phyloP scores from a whole-genome alignment of 2,888 invertebrate genomes.

The Lochmaea crataegi region DNA sequence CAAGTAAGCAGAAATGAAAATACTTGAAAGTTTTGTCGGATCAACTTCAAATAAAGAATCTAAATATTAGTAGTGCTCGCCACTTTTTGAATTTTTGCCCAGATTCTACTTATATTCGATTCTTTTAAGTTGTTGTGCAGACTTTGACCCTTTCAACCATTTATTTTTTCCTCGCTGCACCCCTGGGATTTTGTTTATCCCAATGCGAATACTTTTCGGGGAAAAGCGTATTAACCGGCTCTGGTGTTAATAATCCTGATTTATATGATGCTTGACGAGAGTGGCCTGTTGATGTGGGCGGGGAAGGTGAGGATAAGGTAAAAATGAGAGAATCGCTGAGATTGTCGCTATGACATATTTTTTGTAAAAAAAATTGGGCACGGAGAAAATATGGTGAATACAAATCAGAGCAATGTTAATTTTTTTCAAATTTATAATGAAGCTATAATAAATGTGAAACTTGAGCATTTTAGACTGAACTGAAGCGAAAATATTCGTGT shows the following conservation, averaged over 20 bases:
- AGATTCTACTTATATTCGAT: too few relatives aligned
- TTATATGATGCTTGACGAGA: slow-evolving; percentile 13
- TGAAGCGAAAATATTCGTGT: too few relatives aligned
- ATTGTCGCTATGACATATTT: background rate
- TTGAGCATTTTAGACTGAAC: too few relatives aligned
- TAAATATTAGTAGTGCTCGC: too few relatives aligned
- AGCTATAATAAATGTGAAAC: too few relatives aligned
- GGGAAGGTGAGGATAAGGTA: background rate
- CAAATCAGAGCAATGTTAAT: too few relatives aligned
- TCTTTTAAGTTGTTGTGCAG: too few relatives aligned
- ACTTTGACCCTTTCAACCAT: slow-evolving; percentile 17
- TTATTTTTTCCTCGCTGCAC: slow-evolving; percentile 20
- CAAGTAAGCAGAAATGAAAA: too few relatives aligned
- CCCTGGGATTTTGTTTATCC: slow-evolving; percentile 25
- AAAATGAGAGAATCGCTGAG: background rate
- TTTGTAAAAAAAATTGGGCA: background rate
- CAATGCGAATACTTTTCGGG: slow-evolving; percentile 30
- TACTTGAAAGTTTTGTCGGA: too few relatives aligned
- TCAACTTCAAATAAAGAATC: too few relatives aligned
- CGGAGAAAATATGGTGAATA: background rate
- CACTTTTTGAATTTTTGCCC: too few relatives aligned
- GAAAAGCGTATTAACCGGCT: slow-evolving; percentile 29
- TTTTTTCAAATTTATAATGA: too few relatives aligned
- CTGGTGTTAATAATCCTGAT: slow-evolving; percentile 34
- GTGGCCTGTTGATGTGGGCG: background rate